Conservation (phyloP, 1,140 invertebrate species). For the Drosophila saltans region DNA sequence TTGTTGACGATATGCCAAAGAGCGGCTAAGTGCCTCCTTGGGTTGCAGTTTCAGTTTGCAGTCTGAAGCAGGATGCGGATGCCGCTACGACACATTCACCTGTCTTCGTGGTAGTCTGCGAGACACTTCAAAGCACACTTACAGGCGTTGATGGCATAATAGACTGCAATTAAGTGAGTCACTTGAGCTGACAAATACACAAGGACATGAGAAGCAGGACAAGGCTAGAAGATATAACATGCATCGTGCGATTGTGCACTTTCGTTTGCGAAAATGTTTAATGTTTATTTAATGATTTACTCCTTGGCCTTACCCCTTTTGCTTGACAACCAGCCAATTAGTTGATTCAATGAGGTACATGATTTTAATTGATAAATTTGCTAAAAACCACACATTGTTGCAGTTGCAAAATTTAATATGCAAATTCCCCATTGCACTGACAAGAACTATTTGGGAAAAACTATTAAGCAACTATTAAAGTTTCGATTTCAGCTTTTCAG, state of each 20-base stretch:
- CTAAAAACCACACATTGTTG: constrained; percentile 2
- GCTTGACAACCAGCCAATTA: neutral
- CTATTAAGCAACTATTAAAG: constrained; percentile 54
- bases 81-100: constrained; percentile 39
- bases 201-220: constrained; percentile 28
- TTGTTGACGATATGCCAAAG: constrained; percentile 44
- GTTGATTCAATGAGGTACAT: neutral
- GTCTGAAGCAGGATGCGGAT: constrained; percentile 64
- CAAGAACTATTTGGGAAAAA: constrained; percentile 52
- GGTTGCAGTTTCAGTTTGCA: constrained; percentile 51
- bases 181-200: constrained; percentile 69
- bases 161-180: constrained; percentile 77
- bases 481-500: constrained; percentile 46
- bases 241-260: constrained; percentile 41
- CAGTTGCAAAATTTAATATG: constrained; percentile 14
- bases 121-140: constrained; percentile 64
- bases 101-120: constrained; percentile 23
- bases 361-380: constrained; percentile 20
- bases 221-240: constrained; percentile 27
- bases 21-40: constrained; percentile 56
- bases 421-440: constrained; percentile 11
- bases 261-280: constrained; percentile 24
- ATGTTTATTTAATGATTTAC: constrained; percentile 37
- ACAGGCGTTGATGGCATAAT: constrained; percentile 77
- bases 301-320: neutral